Evolutionary conservation across 2,888 invertebrate genomes (phyloP).

Genomic region (Aleiodes testaceus): DNA sequence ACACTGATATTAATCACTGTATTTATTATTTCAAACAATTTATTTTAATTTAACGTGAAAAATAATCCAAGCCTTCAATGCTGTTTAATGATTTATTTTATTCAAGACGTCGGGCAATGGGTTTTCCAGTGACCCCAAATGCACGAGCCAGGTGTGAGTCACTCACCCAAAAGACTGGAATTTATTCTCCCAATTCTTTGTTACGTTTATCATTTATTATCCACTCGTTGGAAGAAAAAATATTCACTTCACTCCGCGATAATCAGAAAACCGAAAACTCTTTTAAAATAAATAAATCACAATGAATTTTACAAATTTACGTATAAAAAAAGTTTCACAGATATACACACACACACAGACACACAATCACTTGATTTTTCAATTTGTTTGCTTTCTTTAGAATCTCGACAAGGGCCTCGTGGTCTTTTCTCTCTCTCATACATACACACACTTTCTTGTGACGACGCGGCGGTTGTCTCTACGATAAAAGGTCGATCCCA

Average conservation of each 20-base stretch:
- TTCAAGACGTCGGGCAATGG: neutral
- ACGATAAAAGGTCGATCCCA: constrained; percentile 35
- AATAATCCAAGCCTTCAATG: neutral
- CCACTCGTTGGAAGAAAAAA: constrained; percentile 13
- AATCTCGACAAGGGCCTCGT: constrained; percentile 1
- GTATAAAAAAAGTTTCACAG: constrained; percentile 29
- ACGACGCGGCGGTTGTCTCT: constrained; percentile 25
- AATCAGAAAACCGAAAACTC: neutral
- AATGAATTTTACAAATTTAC: neutral
- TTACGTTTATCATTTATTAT: neutral
- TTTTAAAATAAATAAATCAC: neutral
- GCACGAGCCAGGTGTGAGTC: constrained; percentile 14
- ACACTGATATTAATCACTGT: constrained; percentile 23
- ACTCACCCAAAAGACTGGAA: neutral
- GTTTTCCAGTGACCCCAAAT: constrained; percentile 10
- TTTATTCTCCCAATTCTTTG: neutral
- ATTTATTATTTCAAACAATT: too few relatives aligned
- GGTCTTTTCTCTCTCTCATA: constrained; percentile 3
- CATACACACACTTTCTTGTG: constrained; percentile 16
- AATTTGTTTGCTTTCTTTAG: neutral
- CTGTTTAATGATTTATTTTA: constrained; percentile 1
- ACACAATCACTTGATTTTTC: constrained; percentile 30
- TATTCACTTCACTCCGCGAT: constrained; percentile 28
- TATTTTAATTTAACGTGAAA: too few relatives aligned
- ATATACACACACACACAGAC: constrained; percentile 2